Conservation (phyloP, 2,797 vertebrate genomes). For the Lateolabrax maculatus region DNA sequence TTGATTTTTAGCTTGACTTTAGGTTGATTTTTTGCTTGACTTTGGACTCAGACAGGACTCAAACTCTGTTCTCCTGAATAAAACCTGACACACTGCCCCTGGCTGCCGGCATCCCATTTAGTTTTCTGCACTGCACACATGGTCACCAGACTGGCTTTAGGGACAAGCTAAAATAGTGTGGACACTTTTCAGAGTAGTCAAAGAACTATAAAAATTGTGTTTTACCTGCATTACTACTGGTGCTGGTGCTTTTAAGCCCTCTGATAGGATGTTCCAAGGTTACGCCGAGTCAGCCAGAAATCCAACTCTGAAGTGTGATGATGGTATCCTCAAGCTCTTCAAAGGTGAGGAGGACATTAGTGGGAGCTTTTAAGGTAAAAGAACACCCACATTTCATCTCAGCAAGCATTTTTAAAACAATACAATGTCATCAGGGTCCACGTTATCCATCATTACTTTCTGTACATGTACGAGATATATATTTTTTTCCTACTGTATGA, state of each 20-base stretch:
- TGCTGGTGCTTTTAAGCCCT: slow-evolving; percentile 41
- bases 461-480: neutral
- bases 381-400: slow-evolving; percentile 33
- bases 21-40: neutral
- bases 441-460: slow-evolving; percentile 22
- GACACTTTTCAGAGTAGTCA: slow-evolving; percentile 50
- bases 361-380: slow-evolving; percentile 43
- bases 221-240: slow-evolving; percentile 27
- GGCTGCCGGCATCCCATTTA: slow-evolving; percentile 53
- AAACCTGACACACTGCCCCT: slow-evolving; percentile 54
- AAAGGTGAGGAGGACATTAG: slow-evolving; percentile 44
- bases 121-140: slow-evolving; percentile 38
- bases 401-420: slow-evolving; percentile 32
- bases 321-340: slow-evolving; percentile 42
- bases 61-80: too few species aligned
- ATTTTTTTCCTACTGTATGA: neutral
- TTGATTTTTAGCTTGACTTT: neutral
- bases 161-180: slow-evolving; percentile 42
- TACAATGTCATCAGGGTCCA: slow-evolving; percentile 28
- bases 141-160: slow-evolving; percentile 45
- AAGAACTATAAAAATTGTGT: slow-evolving; percentile 53
- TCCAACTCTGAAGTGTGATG: slow-evolving; percentile 38
- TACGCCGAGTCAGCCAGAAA: slow-evolving; percentile 41
- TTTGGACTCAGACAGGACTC: too few species aligned
- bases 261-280: slow-evolving; percentile 51